Conservation (phyloP, 1,140 invertebrate genomes). For the Araneus ventricosus region DNA sequence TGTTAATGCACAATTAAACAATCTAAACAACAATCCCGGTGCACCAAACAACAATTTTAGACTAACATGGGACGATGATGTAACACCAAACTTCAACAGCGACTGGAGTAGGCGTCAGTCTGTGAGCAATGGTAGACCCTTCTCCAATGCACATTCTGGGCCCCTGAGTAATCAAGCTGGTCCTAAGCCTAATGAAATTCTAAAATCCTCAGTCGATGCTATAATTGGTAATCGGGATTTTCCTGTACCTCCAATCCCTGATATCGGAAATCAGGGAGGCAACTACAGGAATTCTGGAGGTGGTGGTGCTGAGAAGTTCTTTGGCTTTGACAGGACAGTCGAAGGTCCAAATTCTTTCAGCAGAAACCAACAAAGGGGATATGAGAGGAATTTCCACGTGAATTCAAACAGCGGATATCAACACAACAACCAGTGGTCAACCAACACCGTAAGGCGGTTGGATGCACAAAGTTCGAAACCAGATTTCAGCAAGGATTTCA, state of each 20-base stretch:
- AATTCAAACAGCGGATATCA: conserved; percentile 64
- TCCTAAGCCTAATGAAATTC: conserved; percentile 24
- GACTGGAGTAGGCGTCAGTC: conserved; percentile 66
- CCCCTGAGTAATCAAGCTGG: conserved; percentile 32
- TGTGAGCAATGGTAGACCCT: conserved; percentile 8
- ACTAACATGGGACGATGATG: conserved; percentile 68
- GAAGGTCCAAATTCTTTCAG: conserved; percentile 71
- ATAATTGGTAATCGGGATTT: conserved; percentile 17
- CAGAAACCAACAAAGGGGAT: conserved; percentile 39
- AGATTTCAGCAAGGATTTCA: conserved; percentile 72
- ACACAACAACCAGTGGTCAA: conserved; percentile 58
- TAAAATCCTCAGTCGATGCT: conserved; percentile 37
- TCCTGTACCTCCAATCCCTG: neutral
- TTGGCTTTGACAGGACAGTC: conserved; percentile 31
- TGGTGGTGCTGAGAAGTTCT: conserved; percentile 61
- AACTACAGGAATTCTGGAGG: conserved; percentile 60
- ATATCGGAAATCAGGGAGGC: neutral
- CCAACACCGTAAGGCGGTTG: conserved; percentile 36
- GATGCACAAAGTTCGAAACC: conserved; percentile 54
- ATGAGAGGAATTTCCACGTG: conserved; percentile 63
- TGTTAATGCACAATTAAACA: conserved; percentile 53
- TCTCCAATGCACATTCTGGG: conserved; percentile 66
- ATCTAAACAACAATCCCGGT: neutral
- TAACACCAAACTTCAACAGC: conserved; percentile 1
- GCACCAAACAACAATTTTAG: conserved; percentile 24